Conservation (phyloP, 2,113 vertebrate species). For the Varanus komodoensis region DNA sequence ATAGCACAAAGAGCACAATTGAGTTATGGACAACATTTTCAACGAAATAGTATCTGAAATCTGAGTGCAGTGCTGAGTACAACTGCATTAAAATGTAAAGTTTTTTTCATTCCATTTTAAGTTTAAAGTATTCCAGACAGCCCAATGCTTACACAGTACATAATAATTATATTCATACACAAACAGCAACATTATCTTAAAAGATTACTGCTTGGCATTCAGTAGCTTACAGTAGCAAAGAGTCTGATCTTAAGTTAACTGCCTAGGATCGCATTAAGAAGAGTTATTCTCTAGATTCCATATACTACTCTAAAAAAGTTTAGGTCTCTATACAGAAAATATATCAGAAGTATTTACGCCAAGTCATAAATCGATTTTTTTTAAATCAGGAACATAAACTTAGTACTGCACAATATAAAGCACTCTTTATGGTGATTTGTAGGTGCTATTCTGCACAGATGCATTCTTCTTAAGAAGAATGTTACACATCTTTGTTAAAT, state of each 20-base stretch:
- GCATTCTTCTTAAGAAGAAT: conserved; percentile 77
- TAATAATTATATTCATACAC: conserved; percentile 38
- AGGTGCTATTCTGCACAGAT: conserved; percentile 67
- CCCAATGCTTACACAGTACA: conserved; percentile 55
- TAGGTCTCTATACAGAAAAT: conserved; percentile 56
- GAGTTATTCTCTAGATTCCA: conserved; percentile 55
- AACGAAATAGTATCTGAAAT: conserved; percentile 55
- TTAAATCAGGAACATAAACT: conserved; percentile 49
- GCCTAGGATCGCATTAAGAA: conserved; percentile 53
- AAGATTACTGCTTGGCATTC: conserved; percentile 62
- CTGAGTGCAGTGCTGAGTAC: conserved; percentile 64
- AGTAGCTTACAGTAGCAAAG: conserved; percentile 51
- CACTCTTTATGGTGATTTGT: conserved; percentile 59
- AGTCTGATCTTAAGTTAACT: conserved; percentile 51
- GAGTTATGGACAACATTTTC: conserved; percentile 48
- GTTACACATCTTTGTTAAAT: conserved; percentile 75
- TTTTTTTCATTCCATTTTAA: conserved; percentile 49
- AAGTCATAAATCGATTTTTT: conserved; percentile 42
- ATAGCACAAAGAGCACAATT: conserved; percentile 71
- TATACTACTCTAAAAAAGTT: conserved; percentile 50
- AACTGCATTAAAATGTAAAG: conserved; percentile 53
- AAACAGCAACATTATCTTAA: conserved; percentile 58
- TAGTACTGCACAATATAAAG: conserved; percentile 59
- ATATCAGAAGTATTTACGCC: conserved; percentile 61
- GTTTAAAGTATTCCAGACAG: conserved; percentile 58